Base-by-base conservation (phyloP, 2,888 invertebrate species). In the Chromoteleia sp. region DNA sequence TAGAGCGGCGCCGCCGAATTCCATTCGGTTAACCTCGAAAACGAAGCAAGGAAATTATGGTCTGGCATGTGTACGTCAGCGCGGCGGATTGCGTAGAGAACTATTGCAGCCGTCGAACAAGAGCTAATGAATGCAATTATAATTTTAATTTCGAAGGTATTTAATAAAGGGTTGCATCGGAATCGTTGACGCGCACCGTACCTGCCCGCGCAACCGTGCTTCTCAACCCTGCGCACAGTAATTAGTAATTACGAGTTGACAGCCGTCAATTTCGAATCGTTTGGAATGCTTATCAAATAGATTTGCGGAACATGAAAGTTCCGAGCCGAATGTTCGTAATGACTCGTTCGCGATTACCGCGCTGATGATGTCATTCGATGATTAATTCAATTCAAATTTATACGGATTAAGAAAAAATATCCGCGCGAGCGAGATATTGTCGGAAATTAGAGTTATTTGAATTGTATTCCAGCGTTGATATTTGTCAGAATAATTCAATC, bases 81-180 rank as follows among this genome's bases (percentile, higher is more conserved):
- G 68, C 36, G 19, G 61, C 73, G 77, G 68, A 52, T 71, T 81
- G 76, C 63, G 70, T 58, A 79, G 84, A 85, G 85, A 85, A 86
- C 87, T 85, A 85, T 85, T 85, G 85, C 82, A 84, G 83, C 81
- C 77, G 83, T 75, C 67, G 83, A 83, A 85, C 82, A 76, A 83
- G 83, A 86, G 88, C 86, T 87, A 89, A 88, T 89, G 88, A 91
- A 90, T 89, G 91, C 91, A 91, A 91, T 91, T 91, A 91, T 91
- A 91, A 91, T 91, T 91, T 91, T 91, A 91, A 91, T 91, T 91
- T 91, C 90, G 88, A 89, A 91, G 91, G 91, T 90, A 91, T 91
- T 91, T 90, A 91, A 91, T 91, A 91, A 91, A 91, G 90, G 91
- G 90, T 86, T 84, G 87, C 88, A 87, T 85, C 86, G 86, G 83